Conservation (phyloP, 2,113 vertebrate genomes). For the Gulo gulo region DNA sequence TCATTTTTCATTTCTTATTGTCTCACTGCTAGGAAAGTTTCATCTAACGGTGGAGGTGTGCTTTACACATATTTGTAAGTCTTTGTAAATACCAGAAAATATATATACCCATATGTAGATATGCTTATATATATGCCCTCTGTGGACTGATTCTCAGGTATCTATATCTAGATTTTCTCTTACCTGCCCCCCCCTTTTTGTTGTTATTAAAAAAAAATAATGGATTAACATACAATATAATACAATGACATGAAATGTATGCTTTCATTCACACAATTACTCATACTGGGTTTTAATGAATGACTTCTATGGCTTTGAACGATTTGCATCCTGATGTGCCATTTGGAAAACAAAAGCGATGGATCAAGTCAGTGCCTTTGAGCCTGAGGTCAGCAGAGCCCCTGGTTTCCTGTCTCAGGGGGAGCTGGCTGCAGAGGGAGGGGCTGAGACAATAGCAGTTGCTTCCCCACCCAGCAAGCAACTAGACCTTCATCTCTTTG, state of each 20-base stretch:
- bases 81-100: not conserved
- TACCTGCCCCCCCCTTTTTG: not conserved
- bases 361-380: not conserved
- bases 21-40: not conserved
- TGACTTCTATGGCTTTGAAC: not conserved
- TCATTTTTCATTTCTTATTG: not conserved
- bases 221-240: not conserved
- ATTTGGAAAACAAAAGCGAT: not conserved
- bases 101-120: too few species aligned
- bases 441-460: accelerated
- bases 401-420: not conserved
- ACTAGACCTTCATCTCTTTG: not conserved
- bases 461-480: not conserved
- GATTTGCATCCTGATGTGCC: not conserved
- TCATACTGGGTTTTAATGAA: not conserved
- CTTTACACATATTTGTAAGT: not conserved
- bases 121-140: not conserved
- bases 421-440: not conserved
- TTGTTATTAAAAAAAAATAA: not conserved
- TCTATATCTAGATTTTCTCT: not conserved
- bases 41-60: not conserved
- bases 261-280: not conserved
- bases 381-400: not conserved
- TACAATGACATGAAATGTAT: not conserved
- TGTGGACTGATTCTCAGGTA: not conserved